Evolutionary conservation across 2,888 invertebrate species (phyloP).

Genomic region (Amblyjoppa proteus): DNA sequence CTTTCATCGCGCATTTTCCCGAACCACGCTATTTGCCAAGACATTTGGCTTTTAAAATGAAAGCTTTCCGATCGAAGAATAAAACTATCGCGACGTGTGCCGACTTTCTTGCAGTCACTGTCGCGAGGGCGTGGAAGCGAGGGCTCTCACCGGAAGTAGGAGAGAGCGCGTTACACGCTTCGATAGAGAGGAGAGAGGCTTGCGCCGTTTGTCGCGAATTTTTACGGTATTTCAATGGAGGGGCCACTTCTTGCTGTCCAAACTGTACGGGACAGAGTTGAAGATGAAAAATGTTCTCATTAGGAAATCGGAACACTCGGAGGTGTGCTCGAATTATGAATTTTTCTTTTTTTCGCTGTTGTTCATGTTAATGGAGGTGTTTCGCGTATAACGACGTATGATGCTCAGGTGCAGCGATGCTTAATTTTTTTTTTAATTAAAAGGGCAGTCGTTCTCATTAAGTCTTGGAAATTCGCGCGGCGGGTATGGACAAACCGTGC

Average conservation of each 20-base stretch:
- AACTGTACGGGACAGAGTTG: background rate
- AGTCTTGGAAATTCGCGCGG: background rate
- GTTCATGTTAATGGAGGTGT: too few relatives aligned
- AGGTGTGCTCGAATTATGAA: background rate
- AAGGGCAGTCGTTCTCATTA: background rate
- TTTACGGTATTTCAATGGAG: slow-evolving; percentile 7
- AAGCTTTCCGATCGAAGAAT: slow-evolving; percentile 35
- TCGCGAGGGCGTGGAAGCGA: background rate
- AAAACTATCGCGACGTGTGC: slow-evolving; percentile 17
- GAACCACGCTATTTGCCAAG: slow-evolving; percentile 44
- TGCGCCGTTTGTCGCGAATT: background rate
- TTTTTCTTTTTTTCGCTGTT: background rate
- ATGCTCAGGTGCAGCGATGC: background rate
- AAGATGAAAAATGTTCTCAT: background rate
- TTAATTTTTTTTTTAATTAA: background rate
- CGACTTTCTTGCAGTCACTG: background rate
- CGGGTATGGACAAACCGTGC: background rate
- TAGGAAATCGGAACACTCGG: background rate
- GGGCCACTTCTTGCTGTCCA: background rate
- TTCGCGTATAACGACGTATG: background rate
- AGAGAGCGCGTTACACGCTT: background rate
- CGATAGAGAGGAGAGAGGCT: background rate
- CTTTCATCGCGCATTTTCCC: slow-evolving; percentile 30
- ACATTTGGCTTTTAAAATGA: slow-evolving; percentile 56
- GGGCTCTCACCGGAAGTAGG: background rate